Base-by-base conservation (phyloP, 2,888 invertebrate species). In the Dicyrtoma fusca region DNA sequence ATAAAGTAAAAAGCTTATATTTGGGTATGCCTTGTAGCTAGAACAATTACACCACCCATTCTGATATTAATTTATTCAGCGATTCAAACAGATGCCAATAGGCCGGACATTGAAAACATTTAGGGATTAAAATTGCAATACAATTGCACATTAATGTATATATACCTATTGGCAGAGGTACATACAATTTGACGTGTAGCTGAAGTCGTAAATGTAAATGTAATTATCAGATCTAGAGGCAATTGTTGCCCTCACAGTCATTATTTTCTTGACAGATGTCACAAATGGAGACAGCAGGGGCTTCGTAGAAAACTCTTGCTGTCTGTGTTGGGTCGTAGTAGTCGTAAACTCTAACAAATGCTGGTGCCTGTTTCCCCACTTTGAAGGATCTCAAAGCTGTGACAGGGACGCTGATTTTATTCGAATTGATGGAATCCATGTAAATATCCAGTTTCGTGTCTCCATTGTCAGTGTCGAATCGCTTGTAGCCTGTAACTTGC, bases 311-410 rank as follows among this genome's bases (percentile, higher is more conserved):
- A 79, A 90, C 89, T 78, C 93, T 87, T 0, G 93, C 94, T 82
- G 90, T 88, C 81, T 92, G 53, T 0, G 76, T 76, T 3, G 91
- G 91, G 83, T 97, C 95, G 81, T 95, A 97, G 81, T 97, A 93
- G 83, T 97, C 97, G 79, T 90, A 91, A 45, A 97, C 88, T 51
- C 89, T 88, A 75, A 95, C 92, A 78, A 92, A 88, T 23, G 92
- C 94, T 13, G 94, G 91, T 74, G 92, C 91, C 81, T 94, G 93
- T 63, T 91, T 88, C 2, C 93, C 92, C 11, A 94, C 92, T 82
- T 91, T 91, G 82, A 92, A 89, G 0, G 91, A 91, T 79, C 92
- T 88, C 80, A 90, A 90, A 10, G 92, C 92, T 4, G 90, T 90
- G 49, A 96, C 88, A 6, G 93, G 92, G 34, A 94, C 89, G 82